phyloP scores from a whole-genome alignment of 2,113 vertebrate species.

The Caretta caretta region DNA sequence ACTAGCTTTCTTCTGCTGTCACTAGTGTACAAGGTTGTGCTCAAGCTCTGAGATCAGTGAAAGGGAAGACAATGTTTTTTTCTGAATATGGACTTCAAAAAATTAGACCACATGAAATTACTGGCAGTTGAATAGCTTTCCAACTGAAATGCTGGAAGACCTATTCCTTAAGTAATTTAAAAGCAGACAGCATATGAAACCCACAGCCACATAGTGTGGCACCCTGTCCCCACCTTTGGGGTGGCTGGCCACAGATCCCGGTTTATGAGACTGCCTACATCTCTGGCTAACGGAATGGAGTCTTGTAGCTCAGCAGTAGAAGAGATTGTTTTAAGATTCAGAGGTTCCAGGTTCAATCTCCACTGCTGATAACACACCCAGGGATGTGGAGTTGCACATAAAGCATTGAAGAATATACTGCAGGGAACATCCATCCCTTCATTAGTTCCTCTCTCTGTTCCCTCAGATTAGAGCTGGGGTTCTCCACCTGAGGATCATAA shows the following conservation, averaged over 20 bases:
- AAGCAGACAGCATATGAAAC: not conserved
- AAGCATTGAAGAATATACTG: not conserved
- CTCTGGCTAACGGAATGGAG: not conserved
- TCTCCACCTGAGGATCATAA: not conserved
- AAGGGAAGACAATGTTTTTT: not conserved
- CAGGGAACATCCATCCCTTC: not conserved
- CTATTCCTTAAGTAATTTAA: not conserved
- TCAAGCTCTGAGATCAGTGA: not conserved
- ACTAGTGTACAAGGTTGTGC: not conserved
- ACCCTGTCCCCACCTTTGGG: not conserved
- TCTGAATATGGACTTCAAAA: not conserved
- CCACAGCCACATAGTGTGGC: not conserved
- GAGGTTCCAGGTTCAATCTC: not conserved
- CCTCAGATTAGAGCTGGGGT: not conserved
- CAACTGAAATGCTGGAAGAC: not conserved
- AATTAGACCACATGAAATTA: not conserved
- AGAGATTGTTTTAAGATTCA: not conserved
- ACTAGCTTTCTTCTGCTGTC: not conserved
- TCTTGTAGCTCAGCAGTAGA: not conserved
- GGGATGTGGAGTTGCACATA: not conserved
- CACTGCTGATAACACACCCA: not conserved
- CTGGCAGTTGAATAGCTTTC: not conserved
- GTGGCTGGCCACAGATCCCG: not conserved
- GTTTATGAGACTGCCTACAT: not conserved
- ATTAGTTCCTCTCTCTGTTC: not conserved